phyloP scores from a whole-genome alignment of 2,888 invertebrate genomes.

The Drosophila monieri region DNA sequence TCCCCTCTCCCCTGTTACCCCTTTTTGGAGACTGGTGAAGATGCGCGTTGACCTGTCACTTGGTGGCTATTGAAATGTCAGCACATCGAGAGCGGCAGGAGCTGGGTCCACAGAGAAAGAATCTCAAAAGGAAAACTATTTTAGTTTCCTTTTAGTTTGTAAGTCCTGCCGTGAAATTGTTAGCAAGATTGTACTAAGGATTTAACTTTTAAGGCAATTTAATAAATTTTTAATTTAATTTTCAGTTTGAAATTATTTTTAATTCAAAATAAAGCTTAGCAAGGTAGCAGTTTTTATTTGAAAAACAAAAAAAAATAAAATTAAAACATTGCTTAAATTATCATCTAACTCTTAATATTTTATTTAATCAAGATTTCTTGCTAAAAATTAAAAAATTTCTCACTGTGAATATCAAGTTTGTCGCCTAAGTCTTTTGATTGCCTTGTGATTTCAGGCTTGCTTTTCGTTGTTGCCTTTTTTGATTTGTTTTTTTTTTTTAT shows the following conservation, averaged over 20 bases:
- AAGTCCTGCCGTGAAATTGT: neutral
- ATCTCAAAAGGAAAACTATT: neutral
- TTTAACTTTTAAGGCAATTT: too few relatives aligned
- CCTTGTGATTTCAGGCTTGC: neutral
- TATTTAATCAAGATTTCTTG: too few relatives aligned
- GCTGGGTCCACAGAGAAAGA: constrained; percentile 7
- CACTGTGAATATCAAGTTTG: constrained; percentile 60
- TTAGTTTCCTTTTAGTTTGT: neutral
- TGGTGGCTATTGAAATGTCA: constrained; percentile 84
- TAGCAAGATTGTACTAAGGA: neutral
- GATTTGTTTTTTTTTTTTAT: neutral
- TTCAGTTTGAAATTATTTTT: too few relatives aligned
- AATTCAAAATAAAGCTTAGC: too few relatives aligned
- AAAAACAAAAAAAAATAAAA: too few relatives aligned
- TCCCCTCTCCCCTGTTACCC: neutral
- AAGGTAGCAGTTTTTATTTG: too few relatives aligned
- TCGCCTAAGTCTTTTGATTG: constrained; percentile 78
- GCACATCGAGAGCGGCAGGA: constrained; percentile 54
- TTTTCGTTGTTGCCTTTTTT: neutral
- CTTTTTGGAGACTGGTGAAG: constrained; percentile 9
- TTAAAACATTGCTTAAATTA: too few relatives aligned
- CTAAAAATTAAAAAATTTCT: neutral
- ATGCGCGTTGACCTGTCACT: constrained; percentile 84
- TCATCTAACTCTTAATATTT: too few relatives aligned
- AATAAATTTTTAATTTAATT: too few relatives aligned